These are phyloP conservation scores for Tragelaphus oryx DNA, from an alignment of 2,797 vertebrate genomes.

Conservation along the genomic window DNA sequence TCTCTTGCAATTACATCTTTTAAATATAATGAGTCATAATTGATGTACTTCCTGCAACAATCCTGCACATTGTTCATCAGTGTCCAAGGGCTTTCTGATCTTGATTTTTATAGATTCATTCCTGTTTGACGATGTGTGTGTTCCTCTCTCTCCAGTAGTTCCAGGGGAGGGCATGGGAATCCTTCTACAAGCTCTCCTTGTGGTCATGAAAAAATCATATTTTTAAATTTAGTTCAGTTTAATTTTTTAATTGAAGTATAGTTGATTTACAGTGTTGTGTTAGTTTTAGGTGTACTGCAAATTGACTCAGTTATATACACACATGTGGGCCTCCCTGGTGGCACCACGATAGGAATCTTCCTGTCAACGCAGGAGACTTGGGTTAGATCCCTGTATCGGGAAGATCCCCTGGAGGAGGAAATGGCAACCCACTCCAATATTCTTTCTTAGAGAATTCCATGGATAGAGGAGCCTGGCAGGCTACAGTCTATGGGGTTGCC, in stretches of 20 bases:
- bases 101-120: neutral
- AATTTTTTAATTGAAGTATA: neutral
- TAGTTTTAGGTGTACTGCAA: neutral
- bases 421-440: neutral
- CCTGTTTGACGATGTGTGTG: neutral
- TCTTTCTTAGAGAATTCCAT: neutral
- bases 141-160: neutral
- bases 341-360: neutral
- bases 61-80: neutral
- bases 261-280: neutral
- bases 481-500: neutral
- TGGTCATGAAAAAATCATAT: neutral
- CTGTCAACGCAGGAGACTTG: neutral
- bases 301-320: neutral
- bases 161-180: neutral
- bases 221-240: neutral
- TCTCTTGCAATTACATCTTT: slow-evolving; percentile 43
- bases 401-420: neutral
- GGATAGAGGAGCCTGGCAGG: neutral
- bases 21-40: slow-evolving; percentile 59
- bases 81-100: neutral
- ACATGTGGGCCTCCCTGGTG: neutral
- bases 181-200: neutral
- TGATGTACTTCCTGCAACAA: slow-evolving; percentile 39
- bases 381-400: neutral